Conservation (phyloP, 2,113 vertebrate species). For the Limnothrissa miodon region DNA sequence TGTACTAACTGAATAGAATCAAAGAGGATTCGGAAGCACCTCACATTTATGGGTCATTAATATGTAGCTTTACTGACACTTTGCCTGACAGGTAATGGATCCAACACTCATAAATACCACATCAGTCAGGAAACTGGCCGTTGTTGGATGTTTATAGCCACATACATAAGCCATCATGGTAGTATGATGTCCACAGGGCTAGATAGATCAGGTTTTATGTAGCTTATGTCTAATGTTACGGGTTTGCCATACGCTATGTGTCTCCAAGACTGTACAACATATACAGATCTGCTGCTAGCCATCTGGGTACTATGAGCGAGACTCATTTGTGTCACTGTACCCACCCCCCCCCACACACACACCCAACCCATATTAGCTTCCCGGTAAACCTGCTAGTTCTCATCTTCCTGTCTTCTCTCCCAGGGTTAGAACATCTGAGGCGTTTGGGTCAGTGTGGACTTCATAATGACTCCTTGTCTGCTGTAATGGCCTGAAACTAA, state of each 20-base stretch:
- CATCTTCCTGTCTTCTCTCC: not conserved
- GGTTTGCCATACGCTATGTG: not conserved
- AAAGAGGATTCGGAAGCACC: not conserved
- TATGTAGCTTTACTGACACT: conserved; percentile 3
- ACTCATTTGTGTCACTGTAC: not conserved
- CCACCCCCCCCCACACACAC: no score
- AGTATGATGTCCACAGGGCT: not conserved
- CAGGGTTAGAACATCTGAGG: not conserved
- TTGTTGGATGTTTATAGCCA: not conserved
- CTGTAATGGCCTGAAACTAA: not conserved
- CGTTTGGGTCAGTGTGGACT: not conserved
- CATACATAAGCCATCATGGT: not conserved
- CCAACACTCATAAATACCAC: not conserved
- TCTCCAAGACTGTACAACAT: not conserved
- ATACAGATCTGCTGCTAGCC: not conserved
- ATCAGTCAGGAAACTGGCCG: not conserved
- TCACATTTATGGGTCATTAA: not conserved
- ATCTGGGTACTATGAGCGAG: not conserved
- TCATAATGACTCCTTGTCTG: not conserved
- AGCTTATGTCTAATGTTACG: not conserved
- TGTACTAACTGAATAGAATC: not conserved
- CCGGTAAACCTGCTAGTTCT: not conserved
- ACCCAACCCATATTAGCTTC: no score
- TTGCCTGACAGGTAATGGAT: not conserved
- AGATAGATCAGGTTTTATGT: not conserved